Evolutionary conservation across 2,797 vertebrate genomes (phyloP), one percentile per base, ranked within the genome.

Genomic region (Chaetodon trifasciatus): DNA sequence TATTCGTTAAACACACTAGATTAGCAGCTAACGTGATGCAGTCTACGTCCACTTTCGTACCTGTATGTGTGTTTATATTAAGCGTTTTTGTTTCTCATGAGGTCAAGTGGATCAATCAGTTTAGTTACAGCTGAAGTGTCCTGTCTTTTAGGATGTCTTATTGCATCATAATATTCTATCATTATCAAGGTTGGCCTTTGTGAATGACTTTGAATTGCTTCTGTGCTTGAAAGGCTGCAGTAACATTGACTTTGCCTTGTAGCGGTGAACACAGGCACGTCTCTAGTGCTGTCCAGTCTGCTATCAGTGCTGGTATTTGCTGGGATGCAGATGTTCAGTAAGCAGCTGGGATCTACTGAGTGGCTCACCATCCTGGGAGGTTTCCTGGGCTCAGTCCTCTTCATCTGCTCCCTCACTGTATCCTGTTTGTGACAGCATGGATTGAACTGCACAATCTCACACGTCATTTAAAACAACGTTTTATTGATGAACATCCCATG

Each of bases 251-350:
- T 65, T 44, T 58, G 9, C 28, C 23, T 52, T 44, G 1, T 46
- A 99, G 98, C 96, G 0, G 97, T 96, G 84, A 97, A 97, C 74
- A 98, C 98, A 0, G 96, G 97, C 62, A 97, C 96, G 0, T 99
- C 98, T 0, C 90, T 99, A 61, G 96, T 97, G 4, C 96, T 99
- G 8, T 98, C 98, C 60, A 97, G 97, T 35, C 95, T 99, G 79
- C 92, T 99, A 58, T 97, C 97, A 0, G 96, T 99, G 90, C 95
- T 98, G 93, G 97, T 99, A 0, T 99, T 99, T 81, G 97, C 98
- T 0, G 98, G 98, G 53, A 99, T 99, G 98, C 98, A 99, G 96
- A 98, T 98, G 97, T 99, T 98, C 91, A 98, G 97, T 85, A 96
- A 96, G 76, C 98, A 99, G 88, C 90, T 99, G 70, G 97, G 96